Evolutionary conservation across 2,888 invertebrate species (phyloP), one percentile per base, ranked within the genome.

Genomic region (Carabus problematicus): DNA sequence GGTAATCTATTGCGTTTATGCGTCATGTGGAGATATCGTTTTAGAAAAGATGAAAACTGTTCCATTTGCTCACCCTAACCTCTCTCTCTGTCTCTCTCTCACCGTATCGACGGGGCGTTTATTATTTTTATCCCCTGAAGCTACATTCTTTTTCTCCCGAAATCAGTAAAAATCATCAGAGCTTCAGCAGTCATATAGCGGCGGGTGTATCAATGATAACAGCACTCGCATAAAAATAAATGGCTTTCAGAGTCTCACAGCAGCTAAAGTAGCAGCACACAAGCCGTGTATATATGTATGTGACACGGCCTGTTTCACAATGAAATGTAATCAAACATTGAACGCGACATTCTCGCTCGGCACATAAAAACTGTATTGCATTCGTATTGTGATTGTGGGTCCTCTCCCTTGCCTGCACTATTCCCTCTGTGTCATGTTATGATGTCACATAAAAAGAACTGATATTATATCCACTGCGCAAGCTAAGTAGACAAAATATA

Each of bases 181-280:
- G 76, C 75, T 73, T 74, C 75, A 75, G 75, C 29, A 12, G 60
- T 52, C 60, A 75, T 76, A 75, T 75, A 76, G 29, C 3, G 3
- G 29, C 29, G 67, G 67, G 67, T 67, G 75, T 81, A 81, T 81
- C 82, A 80, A 80, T 81, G 81, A 81, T 81, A 81, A 80, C 80
- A 71, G n/a, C 67, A 81, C 79, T 80, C 80, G 77, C 82, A 82
- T 82, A 82, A 82, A 82, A 82, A 79, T 82, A 81, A 81, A 82
- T 81, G 79, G 81, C 79, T 81, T 81, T 80, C 75, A 47, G 14
- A 60, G 60, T 59, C 59, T 60, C 59, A n/a, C n/a, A n/a, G 67
- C 29, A 3, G 6, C 29, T 29, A 54, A 76, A 77, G 67, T 74
- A 73, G 72, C 72, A 72, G 73, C 73, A 71, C n/a, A n/a, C n/a